Conservation (phyloP, 2,888 invertebrate genomes). For the Drosophila dives region DNA sequence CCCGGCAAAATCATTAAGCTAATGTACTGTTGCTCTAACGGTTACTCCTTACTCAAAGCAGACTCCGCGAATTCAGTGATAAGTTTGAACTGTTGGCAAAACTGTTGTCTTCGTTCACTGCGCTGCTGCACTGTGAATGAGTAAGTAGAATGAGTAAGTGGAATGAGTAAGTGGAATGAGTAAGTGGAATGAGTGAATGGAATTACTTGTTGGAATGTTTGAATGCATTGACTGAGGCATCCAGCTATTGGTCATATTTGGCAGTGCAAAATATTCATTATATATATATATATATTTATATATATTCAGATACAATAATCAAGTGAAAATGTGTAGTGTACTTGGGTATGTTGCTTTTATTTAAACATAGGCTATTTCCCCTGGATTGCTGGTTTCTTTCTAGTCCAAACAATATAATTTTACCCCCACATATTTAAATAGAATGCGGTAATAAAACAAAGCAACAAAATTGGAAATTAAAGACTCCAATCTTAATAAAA, state of each 20-base stretch:
- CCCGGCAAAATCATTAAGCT: conserved; percentile 71
- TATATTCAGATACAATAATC: neutral
- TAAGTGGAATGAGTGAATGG: neutral
- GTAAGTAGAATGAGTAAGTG: no score
- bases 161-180: no score
- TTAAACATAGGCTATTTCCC: neutral
- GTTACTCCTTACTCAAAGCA: conserved; percentile 11
- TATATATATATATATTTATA: neutral
- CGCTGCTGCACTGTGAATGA: neutral
- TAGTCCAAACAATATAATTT: neutral
- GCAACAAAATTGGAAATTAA: neutral
- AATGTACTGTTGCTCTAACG: conserved; percentile 62
- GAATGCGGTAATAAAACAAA: neutral
- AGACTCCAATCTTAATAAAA: neutral
- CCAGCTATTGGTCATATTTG: conserved; percentile 13
- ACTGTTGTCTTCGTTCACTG: conserved; percentile 22
- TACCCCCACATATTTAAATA: neutral
- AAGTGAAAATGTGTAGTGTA: neutral
- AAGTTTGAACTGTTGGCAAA: conserved; percentile 36
- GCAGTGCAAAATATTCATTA: conserved; percentile 3
- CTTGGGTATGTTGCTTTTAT: neutral
- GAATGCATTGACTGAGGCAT: neutral
- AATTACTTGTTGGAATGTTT: conserved; percentile 1
- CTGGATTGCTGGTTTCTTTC: neutral
- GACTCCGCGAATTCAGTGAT: conserved; percentile 19